Conservation (phyloP, 2,888 invertebrate genomes). For the Gerris lacustris region DNA sequence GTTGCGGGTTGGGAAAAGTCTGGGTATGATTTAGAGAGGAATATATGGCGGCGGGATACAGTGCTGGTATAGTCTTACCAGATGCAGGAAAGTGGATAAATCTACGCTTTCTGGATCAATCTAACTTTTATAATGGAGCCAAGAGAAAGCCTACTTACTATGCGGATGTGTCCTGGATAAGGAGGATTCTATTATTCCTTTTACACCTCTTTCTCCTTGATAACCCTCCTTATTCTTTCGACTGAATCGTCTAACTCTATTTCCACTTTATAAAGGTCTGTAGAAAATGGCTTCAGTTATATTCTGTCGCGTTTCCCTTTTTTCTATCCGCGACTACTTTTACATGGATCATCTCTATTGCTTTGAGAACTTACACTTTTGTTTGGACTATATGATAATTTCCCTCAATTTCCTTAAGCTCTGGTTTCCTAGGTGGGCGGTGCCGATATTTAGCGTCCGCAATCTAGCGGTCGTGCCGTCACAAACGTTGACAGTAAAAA, state of each 20-base stretch:
- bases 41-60: not conserved
- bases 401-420: too few species aligned
- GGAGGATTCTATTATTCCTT: conserved; percentile 3
- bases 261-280: not conserved
- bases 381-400: too few species aligned
- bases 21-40: not conserved
- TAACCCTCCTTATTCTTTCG: not conserved
- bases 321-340: too few species aligned
- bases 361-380: too few species aligned
- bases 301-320: too few species aligned
- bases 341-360: too few species aligned
- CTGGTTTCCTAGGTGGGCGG: too few species aligned
- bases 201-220: not conserved
- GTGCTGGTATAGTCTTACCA: not conserved
- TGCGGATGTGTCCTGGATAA: conserved; percentile 3
- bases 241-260: not conserved
- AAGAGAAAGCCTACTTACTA: conserved; percentile 1
- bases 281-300: not conserved
- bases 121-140: conserved; percentile 23
- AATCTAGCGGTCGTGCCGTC: too few species aligned
- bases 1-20: not conserved
- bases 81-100: not conserved
- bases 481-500: too few species aligned
- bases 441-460: too few species aligned
- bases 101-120: conserved; percentile 18